These are phyloP conservation scores for Himantopus leucocephalus DNA, from an alignment of 2,113 vertebrate genomes.

Conservation along the genomic window DNA sequence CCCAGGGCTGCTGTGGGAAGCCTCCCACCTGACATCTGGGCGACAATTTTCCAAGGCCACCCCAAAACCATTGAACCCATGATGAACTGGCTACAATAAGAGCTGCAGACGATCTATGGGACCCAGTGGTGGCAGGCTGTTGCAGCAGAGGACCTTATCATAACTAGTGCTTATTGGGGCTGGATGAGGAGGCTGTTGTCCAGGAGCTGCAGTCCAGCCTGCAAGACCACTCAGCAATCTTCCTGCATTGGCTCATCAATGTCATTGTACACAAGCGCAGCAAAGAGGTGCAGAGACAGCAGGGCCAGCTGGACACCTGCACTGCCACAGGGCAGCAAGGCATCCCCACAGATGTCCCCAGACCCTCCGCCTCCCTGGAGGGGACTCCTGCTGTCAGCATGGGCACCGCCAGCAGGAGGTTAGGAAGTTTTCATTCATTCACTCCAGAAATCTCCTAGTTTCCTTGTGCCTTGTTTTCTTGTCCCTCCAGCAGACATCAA, in stretches of 20 bases:
- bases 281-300: not conserved
- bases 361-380: rapidly evolving
- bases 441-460: not conserved
- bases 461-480: not conserved
- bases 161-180: not conserved
- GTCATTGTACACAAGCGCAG: no score
- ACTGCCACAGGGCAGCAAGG: not conserved
- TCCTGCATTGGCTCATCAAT: not conserved
- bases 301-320: not conserved
- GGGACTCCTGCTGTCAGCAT: not conserved
- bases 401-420: not conserved
- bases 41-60: not conserved
- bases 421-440: not conserved
- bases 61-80: not conserved
- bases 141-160: not conserved
- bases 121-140: not conserved
- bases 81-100: rapidly evolving
- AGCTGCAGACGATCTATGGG: not conserved
- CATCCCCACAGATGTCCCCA: rapidly evolving
- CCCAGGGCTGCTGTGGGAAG: rapidly evolving
- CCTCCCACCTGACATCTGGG: not conserved
- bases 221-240: not conserved
- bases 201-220: not conserved
- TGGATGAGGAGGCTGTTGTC: not conserved
- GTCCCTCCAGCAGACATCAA: not conserved